Evolutionary conservation across 2,113 vertebrate species (phyloP).

Genomic region (Aspidoscelis tigris): DNA sequence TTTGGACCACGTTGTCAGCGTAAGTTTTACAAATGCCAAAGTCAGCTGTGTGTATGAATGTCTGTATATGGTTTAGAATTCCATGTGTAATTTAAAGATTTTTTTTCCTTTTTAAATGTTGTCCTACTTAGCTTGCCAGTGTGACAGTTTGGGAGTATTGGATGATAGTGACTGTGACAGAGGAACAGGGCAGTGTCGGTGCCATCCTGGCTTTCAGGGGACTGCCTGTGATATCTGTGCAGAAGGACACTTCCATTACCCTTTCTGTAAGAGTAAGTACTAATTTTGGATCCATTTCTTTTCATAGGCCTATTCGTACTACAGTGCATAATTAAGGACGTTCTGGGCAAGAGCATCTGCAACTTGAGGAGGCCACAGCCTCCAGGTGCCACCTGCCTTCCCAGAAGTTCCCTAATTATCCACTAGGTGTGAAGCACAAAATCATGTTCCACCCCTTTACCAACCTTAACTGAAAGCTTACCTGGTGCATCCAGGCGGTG

Average conservation of each 20-base stretch:
- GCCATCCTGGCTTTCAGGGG: conserved; percentile 61
- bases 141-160: conserved; percentile 35
- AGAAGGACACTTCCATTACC: conserved; percentile 62
- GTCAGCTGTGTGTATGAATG: not conserved
- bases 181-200: conserved; percentile 52
- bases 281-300: not conserved
- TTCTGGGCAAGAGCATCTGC: too few relatives aligned
- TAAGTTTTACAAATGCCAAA: conserved; percentile 63
- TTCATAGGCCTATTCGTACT: not conserved
- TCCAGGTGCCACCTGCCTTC: too few relatives aligned
- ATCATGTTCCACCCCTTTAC: too few relatives aligned
- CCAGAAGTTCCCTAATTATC: too few relatives aligned
- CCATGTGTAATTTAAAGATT: not conserved
- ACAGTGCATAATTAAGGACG: too few relatives aligned
- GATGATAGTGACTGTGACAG: conserved; percentile 38
- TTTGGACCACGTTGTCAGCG: conserved; percentile 76
- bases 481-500: too few relatives aligned
- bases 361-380: too few relatives aligned
- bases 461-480: too few relatives aligned
- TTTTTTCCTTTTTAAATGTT: conserved; percentile 22
- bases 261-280: conserved; percentile 68
- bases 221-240: conserved; percentile 61
- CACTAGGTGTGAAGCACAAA: too few relatives aligned
- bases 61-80: not conserved
- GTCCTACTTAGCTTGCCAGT: conserved; percentile 48